Conservation (phyloP, 2,888 invertebrate species). For the Cerceris rybyensis region DNA sequence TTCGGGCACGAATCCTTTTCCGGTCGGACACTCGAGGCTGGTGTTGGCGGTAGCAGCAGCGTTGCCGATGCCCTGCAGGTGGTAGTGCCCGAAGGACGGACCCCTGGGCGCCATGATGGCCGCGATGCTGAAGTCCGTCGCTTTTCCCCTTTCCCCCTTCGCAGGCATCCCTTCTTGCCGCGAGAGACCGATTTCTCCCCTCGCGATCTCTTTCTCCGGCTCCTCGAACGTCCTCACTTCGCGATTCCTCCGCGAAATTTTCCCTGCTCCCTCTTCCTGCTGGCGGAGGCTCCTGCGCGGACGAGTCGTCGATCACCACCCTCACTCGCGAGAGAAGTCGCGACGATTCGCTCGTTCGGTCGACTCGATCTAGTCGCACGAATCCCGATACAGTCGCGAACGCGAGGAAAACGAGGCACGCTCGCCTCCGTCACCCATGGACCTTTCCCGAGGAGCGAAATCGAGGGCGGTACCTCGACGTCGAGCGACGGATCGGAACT, state of each 20-base stretch:
- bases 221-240: background rate
- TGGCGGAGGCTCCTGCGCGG: no score
- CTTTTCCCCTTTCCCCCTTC: conserved; percentile 81
- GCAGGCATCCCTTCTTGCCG: conserved; percentile 82
- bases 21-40: conserved; percentile 72
- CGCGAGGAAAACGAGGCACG: background rate
- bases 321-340: conserved; percentile 43
- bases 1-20: conserved; percentile 75
- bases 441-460: background rate
- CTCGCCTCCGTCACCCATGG: background rate
- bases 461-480: conserved; percentile 10
- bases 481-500: conserved; percentile 13
- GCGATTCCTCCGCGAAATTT: background rate
- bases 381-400: background rate
- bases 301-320: conserved; percentile 38
- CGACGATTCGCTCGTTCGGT: background rate
- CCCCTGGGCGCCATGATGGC: conserved; percentile 85
- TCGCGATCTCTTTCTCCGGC: conserved; percentile 7
- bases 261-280: background rate
- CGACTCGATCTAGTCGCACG: background rate
- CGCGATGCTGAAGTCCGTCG: conserved; percentile 89
- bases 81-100: conserved; percentile 81
- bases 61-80: conserved; percentile 80
- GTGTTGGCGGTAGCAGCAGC: conserved; percentile 72
- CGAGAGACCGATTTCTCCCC: conserved; percentile 58